These are phyloP conservation scores for Chelonus insularis DNA, from an alignment of 1,140 invertebrate genomes.

Conservation along the genomic window DNA sequence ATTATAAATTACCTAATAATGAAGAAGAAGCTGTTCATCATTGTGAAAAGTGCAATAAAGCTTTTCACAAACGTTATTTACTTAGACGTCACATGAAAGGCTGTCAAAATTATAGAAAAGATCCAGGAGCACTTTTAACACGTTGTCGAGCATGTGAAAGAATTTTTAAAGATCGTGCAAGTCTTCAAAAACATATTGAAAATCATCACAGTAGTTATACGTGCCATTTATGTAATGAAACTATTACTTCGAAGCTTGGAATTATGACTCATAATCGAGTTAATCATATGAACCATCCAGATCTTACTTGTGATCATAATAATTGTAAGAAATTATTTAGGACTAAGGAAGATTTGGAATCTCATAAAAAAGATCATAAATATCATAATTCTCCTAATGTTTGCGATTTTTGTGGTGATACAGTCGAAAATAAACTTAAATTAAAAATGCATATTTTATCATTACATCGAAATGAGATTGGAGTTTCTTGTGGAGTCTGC, in stretches of 20 bases:
- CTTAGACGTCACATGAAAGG: constrained; percentile 64
- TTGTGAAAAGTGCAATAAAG: constrained; percentile 62
- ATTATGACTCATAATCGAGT: constrained; percentile 66
- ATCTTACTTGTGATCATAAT: constrained; percentile 56
- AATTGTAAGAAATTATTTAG: constrained; percentile 64
- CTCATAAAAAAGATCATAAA: constrained; percentile 62
- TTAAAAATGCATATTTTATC: constrained; percentile 66
- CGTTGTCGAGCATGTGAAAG: constrained; percentile 62
- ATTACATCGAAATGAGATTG: constrained; percentile 62
- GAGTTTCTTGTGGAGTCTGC: constrained; percentile 65
- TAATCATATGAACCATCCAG: constrained; percentile 62
- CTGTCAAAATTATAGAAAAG: constrained; percentile 62
- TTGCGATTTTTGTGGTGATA: constrained; percentile 68
- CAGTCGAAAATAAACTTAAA: constrained; percentile 64
- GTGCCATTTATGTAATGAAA: constrained; percentile 63
- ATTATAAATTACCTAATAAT: constrained; percentile 34
- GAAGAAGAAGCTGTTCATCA: constrained; percentile 60
- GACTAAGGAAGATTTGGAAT: constrained; percentile 61
- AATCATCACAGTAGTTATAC: constrained; percentile 63
- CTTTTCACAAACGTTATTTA: constrained; percentile 61
- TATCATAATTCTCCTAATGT: constrained; percentile 57
- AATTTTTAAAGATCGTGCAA: constrained; percentile 64
- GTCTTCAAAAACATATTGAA: constrained; percentile 62
- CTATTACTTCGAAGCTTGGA: constrained; percentile 61
- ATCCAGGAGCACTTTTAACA: constrained; percentile 58